These are phyloP conservation scores for Oryzias woworae DNA, from an alignment of 2,113 vertebrate species.

Conservation along the genomic window DNA sequence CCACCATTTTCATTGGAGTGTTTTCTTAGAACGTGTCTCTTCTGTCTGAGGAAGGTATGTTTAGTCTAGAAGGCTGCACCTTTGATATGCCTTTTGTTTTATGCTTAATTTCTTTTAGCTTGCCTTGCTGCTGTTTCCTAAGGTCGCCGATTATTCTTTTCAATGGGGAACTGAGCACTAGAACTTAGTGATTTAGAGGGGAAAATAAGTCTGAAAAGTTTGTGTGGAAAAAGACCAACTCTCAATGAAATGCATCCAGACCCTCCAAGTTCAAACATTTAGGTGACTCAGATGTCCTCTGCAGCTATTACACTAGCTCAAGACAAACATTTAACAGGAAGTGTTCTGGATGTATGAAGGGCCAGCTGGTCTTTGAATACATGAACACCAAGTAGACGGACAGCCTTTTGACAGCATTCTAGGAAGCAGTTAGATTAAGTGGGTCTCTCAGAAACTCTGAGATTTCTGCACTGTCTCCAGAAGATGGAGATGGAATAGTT, in stretches of 20 bases:
- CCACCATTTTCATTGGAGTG: too few relatives aligned
- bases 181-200: too few relatives aligned
- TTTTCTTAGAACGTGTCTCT: too few relatives aligned
- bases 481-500: slow-evolving; percentile 11
- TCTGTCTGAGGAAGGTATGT: too few relatives aligned
- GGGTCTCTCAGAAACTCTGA: slow-evolving; percentile 10
- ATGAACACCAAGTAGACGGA: slow-evolving; percentile 12
- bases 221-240: slow-evolving; percentile 1
- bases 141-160: too few relatives aligned
- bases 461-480: slow-evolving; percentile 17
- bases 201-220: too few relatives aligned
- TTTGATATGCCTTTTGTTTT: too few relatives aligned
- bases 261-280: neutral
- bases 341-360: slow-evolving; percentile 8
- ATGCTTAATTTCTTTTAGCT: too few relatives aligned
- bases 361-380: slow-evolving; percentile 21
- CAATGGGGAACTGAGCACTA: too few relatives aligned
- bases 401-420: slow-evolving; percentile 2
- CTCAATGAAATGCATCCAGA: neutral
- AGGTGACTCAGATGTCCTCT: slow-evolving; percentile 2
- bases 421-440: slow-evolving; percentile 11
- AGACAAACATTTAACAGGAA: slow-evolving; percentile 24
- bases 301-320: neutral
- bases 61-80: too few relatives aligned
- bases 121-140: too few relatives aligned